Percentiles rank a stretch among this genome's conserved stretches.
Evolutionary conservation across 2,888 invertebrate species (phyloP).

Genomic region (Apodemia duryi): DNA sequence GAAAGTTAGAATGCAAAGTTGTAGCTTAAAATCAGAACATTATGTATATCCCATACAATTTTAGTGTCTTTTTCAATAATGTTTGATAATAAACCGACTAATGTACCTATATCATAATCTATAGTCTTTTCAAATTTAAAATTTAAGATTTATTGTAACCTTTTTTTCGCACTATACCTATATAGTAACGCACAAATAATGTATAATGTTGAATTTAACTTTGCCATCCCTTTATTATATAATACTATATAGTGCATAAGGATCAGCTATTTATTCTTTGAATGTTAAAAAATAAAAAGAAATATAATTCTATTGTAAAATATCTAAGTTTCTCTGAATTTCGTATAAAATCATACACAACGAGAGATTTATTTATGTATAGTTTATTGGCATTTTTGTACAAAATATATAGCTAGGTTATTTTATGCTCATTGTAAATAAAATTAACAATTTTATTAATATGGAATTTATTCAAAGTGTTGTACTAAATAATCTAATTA

Average conservation of each 20-base stretch:
- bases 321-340: slow-evolving; percentile 15
- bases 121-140: neutral
- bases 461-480: slow-evolving; percentile 18
- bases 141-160: neutral
- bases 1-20: no score
- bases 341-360: slow-evolving; percentile 21
- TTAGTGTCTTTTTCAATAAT: no score
- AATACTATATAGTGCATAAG: neutral
- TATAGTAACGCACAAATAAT: neutral
- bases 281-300: neutral
- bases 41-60: no score
- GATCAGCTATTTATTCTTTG: neutral
- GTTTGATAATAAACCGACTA: no score
- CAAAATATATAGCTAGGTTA: slow-evolving; percentile 39
- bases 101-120: no score
- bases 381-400: slow-evolving; percentile 44
- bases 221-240: neutral
- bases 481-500: slow-evolving; percentile 19
- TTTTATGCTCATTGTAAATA: slow-evolving; percentile 50
- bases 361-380: slow-evolving; percentile 27
- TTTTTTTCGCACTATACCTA: neutral
- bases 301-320: neutral
- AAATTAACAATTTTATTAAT: slow-evolving; percentile 27
- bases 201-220: neutral
- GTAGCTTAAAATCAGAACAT: no score